Base-by-base conservation (phyloP, 1,140 invertebrate genomes). In the Panagrolaimus sp. region DNA sequence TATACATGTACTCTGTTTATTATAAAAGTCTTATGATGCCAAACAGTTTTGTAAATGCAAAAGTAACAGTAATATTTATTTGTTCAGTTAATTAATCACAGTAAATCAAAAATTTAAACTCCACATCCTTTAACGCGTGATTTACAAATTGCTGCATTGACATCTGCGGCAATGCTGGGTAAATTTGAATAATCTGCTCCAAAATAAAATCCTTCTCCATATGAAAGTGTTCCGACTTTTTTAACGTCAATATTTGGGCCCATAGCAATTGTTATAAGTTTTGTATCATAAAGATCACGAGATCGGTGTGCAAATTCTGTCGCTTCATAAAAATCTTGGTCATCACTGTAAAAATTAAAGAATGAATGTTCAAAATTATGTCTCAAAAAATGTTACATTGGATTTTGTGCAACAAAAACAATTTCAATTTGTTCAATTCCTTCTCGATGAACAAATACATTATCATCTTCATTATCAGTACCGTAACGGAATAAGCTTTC, bases 401-500 rank as follows among this genome's bases (percentile, higher is more conserved):
- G 64, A 55, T 73, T 73, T 1, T 66, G 65, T 9, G 69, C 63
- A 0, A 73, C 67, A 28, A 73, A 66, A 32, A 73, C 28, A 43
- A 73, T 70, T n/a, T 62, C 65, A 24, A 73, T 68, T 44, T 67
- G 55, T 14, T 70, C 72, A 15, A 73, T 65, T 26, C 72, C 72
- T 28, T 65, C 47, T 32, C 72, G 65, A n/a, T 70, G 64, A 8
- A 26, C 67, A 32, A 73, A 55, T 9, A 65, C 65, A 17, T 73
- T 71, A 1, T 28, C 48, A 17, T 24, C 63, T n/a, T 67, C 17
- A 46, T 45, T 52, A 38, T 65, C 48, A 17, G 58, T 63, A 38
- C 68, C 65, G 63, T 73, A 73, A 14, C 69, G 65, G 72, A 73
- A 73, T n/a, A 73, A 72, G 24, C 69, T 65, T 32, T 72, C 69